These are phyloP conservation scores for Heteromormyrus szaboi DNA, from an alignment of 2,797 vertebrate species.

Conservation along the genomic window DNA sequence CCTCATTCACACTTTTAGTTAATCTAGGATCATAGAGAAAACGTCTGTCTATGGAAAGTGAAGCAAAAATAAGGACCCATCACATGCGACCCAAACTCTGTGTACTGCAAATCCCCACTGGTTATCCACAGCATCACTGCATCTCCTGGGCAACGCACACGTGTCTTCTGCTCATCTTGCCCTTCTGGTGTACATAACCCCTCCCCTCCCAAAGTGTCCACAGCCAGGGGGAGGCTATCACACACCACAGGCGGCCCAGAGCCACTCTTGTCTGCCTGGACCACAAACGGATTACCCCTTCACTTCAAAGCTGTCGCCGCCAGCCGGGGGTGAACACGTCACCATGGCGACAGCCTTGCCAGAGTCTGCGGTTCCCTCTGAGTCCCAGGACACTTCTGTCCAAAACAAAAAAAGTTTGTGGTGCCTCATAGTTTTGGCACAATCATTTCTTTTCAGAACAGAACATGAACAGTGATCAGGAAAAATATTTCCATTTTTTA, in stretches of 20 bases:
- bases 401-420: neutral
- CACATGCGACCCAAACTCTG: neutral
- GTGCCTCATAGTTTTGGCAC: neutral
- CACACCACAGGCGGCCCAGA: neutral
- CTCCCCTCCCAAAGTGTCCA: neutral
- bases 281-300: slow-evolving; percentile 40
- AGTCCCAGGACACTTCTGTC: slow-evolving; percentile 26
- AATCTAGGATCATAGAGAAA: neutral
- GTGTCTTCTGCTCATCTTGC: neutral
- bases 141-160: neutral
- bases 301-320: slow-evolving; percentile 41
- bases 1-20: neutral
- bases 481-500: slow-evolving; percentile 30
- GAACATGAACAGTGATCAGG: neutral
- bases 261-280: neutral
- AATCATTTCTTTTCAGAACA: slow-evolving; percentile 35
- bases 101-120: neutral
- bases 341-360: slow-evolving; percentile 32
- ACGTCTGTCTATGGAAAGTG: neutral
- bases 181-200: neutral
- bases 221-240: neutral
- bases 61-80: neutral
- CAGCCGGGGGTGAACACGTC: slow-evolving; percentile 34
- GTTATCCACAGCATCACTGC: neutral
- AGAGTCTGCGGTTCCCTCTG: slow-evolving; percentile 35